A percentile compares a stretch with the other conserved stretches of the same genome.
These are phyloP conservation scores for Ruditapes philippinarum DNA, from an alignment of 1,140 invertebrate genomes.

Conservation along the genomic window DNA sequence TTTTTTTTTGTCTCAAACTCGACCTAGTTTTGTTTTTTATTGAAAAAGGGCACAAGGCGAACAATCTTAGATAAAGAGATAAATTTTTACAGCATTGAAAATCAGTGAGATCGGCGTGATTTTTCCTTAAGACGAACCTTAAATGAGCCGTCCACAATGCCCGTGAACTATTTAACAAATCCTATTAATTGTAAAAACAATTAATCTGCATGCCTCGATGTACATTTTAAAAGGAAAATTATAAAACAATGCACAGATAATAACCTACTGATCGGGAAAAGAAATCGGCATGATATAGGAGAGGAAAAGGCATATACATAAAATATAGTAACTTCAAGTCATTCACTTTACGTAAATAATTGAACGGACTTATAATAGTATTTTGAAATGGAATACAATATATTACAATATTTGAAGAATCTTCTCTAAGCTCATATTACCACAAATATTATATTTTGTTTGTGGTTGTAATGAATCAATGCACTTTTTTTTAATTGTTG, in stretches of 20 bases:
- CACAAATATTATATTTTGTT: too few relatives aligned
- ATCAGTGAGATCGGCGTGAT: constrained; percentile 45
- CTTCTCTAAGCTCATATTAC: not conserved
- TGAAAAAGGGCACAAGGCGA: constrained; percentile 35
- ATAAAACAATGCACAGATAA: constrained; percentile 1
- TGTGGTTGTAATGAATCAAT: too few relatives aligned
- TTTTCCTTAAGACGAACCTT: not conserved
- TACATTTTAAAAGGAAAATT: constrained; percentile 24
- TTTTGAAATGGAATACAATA: constrained; percentile 16
- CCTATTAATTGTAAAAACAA: constrained; percentile 60
- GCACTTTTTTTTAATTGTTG: too few relatives aligned
- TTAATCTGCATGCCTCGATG: constrained; percentile 33
- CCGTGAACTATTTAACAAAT: constrained; percentile 51
- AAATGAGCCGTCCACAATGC: constrained; percentile 50
- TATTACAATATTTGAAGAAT: not conserved
- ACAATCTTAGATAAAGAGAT: constrained; percentile 52
- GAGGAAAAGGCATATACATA: not conserved
- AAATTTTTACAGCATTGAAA: constrained; percentile 37
- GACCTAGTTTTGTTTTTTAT: constrained; percentile 51
- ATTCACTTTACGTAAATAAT: not conserved
- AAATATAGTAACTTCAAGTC: not conserved
- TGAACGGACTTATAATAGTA: not conserved
- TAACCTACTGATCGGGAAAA: not conserved
- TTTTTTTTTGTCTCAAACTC: not conserved
- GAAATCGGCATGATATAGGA: not conserved